phyloP scores from a whole-genome alignment of 1,140 invertebrate genomes.

The Apis cerana region DNA sequence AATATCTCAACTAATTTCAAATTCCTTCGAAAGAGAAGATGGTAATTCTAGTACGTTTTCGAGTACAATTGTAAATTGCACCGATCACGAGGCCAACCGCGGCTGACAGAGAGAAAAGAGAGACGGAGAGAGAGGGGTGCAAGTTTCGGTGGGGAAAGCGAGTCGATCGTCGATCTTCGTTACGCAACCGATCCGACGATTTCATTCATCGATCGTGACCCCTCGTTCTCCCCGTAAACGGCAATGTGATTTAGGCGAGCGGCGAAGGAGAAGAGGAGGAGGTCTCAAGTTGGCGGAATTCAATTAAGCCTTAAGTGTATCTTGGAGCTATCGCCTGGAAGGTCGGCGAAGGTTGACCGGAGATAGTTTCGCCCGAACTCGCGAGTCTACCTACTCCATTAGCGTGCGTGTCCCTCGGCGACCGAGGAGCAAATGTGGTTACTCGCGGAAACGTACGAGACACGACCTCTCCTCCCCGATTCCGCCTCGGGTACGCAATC shows the following conservation, averaged over 20 bases:
- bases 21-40: neutral
- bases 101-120: neutral
- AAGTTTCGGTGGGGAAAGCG: neutral
- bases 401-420: conserved; percentile 41
- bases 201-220: conserved; percentile 59
- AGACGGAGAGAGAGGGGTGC: neutral
- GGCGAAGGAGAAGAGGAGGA: conserved; percentile 29
- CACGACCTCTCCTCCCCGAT: too few relatives aligned
- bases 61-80: neutral
- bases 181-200: conserved; percentile 26
- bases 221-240: conserved; percentile 50
- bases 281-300: conserved; percentile 70
- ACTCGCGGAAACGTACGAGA: neutral
- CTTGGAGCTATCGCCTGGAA: conserved; percentile 62
- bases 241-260: conserved; percentile 72
- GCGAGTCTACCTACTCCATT: conserved; percentile 52
- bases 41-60: conserved; percentile 9
- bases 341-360: conserved; percentile 46
- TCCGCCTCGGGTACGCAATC: conserved; percentile 1
- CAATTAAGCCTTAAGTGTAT: conserved; percentile 75
- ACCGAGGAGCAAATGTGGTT: conserved; percentile 13
- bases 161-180: conserved; percentile 10
- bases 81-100: neutral
- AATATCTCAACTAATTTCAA: neutral
- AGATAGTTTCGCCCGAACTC: conserved; percentile 23